Evolutionary conservation across 1,140 invertebrate species (phyloP).

Genomic region (Drosophila lacteicornis): DNA sequence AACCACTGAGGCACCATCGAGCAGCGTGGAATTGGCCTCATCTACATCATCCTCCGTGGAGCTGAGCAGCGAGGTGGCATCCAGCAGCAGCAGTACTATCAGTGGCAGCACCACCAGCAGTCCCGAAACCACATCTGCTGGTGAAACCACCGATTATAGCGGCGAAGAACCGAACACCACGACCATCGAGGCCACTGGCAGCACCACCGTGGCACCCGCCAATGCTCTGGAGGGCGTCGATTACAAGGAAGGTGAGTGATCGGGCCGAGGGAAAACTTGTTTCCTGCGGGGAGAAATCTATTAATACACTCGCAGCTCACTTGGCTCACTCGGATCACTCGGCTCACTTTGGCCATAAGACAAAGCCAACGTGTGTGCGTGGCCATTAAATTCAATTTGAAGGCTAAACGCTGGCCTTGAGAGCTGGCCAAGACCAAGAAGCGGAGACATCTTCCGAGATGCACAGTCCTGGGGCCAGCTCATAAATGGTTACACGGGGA

Average conservation of each 20-base stretch:
- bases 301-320: slow-evolving; percentile 66
- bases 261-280: slow-evolving; percentile 57
- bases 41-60: slow-evolving; percentile 59
- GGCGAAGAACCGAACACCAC: slow-evolving; percentile 57
- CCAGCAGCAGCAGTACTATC: slow-evolving; percentile 30
- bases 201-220: slow-evolving; percentile 68
- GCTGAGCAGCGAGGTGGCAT: slow-evolving; percentile 46
- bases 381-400: slow-evolving; percentile 84
- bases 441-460: slow-evolving; percentile 37
- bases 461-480: slow-evolving; percentile 13
- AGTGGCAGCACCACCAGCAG: slow-evolving; percentile 37
- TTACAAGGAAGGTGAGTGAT: slow-evolving; percentile 82
- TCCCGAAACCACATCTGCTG: slow-evolving; percentile 27
- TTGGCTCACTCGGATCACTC: background rate
- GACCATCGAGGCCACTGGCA: slow-evolving; percentile 53
- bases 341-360: slow-evolving; percentile 69
- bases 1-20: slow-evolving; percentile 60
- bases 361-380: slow-evolving; percentile 73
- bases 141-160: slow-evolving; percentile 60
- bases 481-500: slow-evolving; percentile 42
- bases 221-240: slow-evolving; percentile 79
- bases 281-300: slow-evolving; percentile 68
- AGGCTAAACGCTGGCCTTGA: slow-evolving; percentile 81
- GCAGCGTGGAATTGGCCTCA: slow-evolving; percentile 63
- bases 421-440: slow-evolving; percentile 40